Evolutionary conservation across 2,888 invertebrate genomes (phyloP), one percentile per base, ranked within the genome.

Genomic region (Gisinianus flammeolus): DNA sequence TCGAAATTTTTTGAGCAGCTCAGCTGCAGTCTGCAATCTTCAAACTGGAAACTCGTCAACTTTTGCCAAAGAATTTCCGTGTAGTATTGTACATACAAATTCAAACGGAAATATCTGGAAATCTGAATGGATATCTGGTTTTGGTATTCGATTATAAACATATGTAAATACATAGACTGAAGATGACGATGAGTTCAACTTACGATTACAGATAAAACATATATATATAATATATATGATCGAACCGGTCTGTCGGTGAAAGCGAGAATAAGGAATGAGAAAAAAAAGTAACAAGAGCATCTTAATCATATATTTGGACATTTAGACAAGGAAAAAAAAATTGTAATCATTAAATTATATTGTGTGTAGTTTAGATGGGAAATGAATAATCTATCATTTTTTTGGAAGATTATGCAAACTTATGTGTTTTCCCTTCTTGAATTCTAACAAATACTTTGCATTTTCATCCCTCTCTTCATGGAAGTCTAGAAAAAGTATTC

Each of bases 261-360:
- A 67, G 67, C n/a, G 67, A 19, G 33, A 0, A 67, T 35, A 35
- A 67, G 31, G 30, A 30, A 67, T 71, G 54, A 31, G 56, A 22
- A 58, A 24, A 22, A 22, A 5, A 19, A 66, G 24, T 28, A 74
- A 74, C 74, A 74, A 74, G 74, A 74, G 67, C 66, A 74, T 28
- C 74, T 74, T 74, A 66, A 74, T 74, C 74, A 74, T 74, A n/a
- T n/a, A 35, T 74, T 74, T 74, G 74, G 74, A 74, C 74, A 74
- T 28, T 19, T 74, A n/a, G 54, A 62, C 12, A 19, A 6, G 44
- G 8, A 44, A 19, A 6, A 6, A 44, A 44, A 44, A 44, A 44
- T n/a, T 44, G 44, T 19, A 44, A 19, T 44, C 44, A 44, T n/a
- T n/a, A n/a, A n/a, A n/a, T n/a, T n/a, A n/a, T 44, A 44, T 44